Evolutionary conservation across 2,113 vertebrate species (phyloP).

Genomic region (Oxygymnocypris stewartii): DNA sequence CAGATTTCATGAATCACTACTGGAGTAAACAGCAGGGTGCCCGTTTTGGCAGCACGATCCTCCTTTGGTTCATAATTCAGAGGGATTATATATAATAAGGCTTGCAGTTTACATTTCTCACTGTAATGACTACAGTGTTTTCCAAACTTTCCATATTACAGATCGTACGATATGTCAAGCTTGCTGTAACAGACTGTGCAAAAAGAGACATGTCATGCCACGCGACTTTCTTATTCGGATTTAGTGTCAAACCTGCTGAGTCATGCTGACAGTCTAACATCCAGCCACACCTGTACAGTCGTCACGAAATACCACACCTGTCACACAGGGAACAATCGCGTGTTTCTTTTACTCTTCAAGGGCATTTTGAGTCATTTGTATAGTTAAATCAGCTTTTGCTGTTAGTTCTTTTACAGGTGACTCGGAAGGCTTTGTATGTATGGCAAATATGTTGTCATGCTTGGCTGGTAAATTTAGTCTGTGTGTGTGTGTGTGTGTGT

Average conservation of each 20-base stretch:
- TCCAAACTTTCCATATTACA: background rate
- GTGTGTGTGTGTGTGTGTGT: background rate
- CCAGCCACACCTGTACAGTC: background rate
- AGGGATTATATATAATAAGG: background rate
- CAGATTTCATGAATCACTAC: background rate
- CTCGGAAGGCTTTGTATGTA: background rate
- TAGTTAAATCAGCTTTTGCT: background rate
- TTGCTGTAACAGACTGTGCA: background rate
- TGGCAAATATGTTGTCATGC: background rate
- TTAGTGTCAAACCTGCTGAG: background rate
- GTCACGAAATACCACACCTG: slow-evolving; percentile 1
- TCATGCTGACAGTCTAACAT: background rate
- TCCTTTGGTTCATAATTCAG: background rate
- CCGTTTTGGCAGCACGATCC: background rate
- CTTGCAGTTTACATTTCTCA: background rate
- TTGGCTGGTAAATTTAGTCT: slow-evolving; percentile 20
- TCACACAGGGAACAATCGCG: background rate
- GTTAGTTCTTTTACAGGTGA: background rate
- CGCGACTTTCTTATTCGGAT: background rate
- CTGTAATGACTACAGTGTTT: background rate
- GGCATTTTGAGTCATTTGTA: too few species aligned
- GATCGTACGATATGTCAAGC: background rate
- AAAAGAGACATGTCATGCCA: background rate
- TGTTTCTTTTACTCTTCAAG: background rate
- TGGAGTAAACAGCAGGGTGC: background rate